A percentile compares a stretch with the other conserved stretches of the same genome.
Conservation (phyloP, 1,140 invertebrate species). For the Drosophila mayri region DNA sequence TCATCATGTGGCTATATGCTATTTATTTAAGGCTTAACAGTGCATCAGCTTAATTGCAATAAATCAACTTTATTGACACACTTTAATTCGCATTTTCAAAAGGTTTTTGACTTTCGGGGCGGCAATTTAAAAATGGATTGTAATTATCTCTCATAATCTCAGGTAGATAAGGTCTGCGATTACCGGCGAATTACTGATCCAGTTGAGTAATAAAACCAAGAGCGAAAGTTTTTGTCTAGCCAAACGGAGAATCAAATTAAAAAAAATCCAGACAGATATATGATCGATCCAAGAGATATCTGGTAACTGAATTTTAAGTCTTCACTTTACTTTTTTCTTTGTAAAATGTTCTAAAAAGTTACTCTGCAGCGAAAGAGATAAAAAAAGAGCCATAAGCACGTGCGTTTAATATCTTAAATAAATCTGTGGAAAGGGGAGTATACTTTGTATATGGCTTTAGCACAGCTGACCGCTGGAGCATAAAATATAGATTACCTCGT, state of each 20-base stretch:
- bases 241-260: conserved; percentile 10
- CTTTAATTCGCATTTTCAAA: conserved; percentile 11
- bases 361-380: conserved; percentile 11
- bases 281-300: conserved; percentile 6
- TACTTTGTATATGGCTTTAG: conserved; percentile 46
- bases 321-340: conserved; percentile 1
- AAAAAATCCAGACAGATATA: conserved; percentile 17
- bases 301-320: not conserved
- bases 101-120: conserved; percentile 32
- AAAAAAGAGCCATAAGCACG: conserved; percentile 18
- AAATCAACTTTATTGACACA: conserved; percentile 27
- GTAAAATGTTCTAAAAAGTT: not conserved
- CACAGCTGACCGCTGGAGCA: conserved; percentile 40
- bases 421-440: not conserved
- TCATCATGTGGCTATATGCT: conserved; percentile 3
- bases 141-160: not conserved
- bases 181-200: conserved; percentile 13
- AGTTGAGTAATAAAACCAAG: conserved; percentile 33
- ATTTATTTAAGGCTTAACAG: conserved; percentile 32
- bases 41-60: conserved; percentile 27
- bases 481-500: conserved; percentile 35
- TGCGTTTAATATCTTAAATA: conserved; percentile 30
- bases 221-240: conserved; percentile 28
- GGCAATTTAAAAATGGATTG: conserved; percentile 27
- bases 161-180: conserved; percentile 24